Evolutionary conservation across 2,797 vertebrate species (phyloP), one percentile per base, ranked within the genome.

Genomic region (Steatocranus sp.): DNA sequence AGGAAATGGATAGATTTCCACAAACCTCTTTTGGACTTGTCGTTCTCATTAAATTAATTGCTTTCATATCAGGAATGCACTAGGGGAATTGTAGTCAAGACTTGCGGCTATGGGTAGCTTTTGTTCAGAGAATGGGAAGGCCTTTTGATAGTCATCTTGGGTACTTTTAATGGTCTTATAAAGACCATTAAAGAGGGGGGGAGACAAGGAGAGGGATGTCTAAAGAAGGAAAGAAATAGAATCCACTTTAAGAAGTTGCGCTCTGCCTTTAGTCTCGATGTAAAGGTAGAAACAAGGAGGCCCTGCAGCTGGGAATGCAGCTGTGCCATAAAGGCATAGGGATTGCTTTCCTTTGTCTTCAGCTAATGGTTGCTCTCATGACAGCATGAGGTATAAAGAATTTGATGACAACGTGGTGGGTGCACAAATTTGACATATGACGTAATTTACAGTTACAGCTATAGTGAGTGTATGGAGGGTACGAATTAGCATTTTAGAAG

Each of bases 1-100:
- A 84, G 89, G 85, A 93, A 89, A 92, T 78, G 73, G 83, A 84
- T 83, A 83, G 79, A 90, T 82, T 81, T 86, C 81, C 81, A 46
- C 81, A 82, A 84, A 85, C 79, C 80, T 91, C 88, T 86, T 68
- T 87, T 79, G 82, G 83, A 85, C 88, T 90, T 84, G 88, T 93
- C 85, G 76, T 86, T 91, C 89, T 94, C 86, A 90, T 95, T 93
- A 92, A 82, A 92, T 92, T 80, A 94, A 95, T 94, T 90, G 91
- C 86, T 94, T 93, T 93, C 90, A 87, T 93, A 87, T 88, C 92
- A 88, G 89, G 90, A 92, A 90, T 93, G 90, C 36, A 80, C 68
- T 84, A 54, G 86, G 79, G 75, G 89, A 90, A 91, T 88, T 54
- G 82, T 66, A 83, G 82, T 83, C 17, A 63, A 78, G 87, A 61